Evolutionary conservation across 1,140 invertebrate species (phyloP).

Genomic region (Meloidogyne exigua): DNA sequence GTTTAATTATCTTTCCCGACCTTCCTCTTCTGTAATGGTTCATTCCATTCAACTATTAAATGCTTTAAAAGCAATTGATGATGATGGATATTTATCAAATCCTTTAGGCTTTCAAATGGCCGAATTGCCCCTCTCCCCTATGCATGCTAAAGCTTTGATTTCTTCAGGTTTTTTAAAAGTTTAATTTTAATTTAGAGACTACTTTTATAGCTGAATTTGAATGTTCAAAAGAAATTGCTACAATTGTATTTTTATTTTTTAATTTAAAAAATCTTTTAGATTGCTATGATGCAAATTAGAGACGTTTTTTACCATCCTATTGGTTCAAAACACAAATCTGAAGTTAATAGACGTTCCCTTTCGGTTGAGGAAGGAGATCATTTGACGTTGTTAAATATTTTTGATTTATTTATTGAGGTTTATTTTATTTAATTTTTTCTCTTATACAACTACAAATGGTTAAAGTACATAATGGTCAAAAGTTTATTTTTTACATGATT

Average conservation of each 20-base stretch:
- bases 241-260: constrained; percentile 69
- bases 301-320: constrained; percentile 73
- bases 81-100: constrained; percentile 76
- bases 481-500: neutral
- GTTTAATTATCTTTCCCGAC: constrained; percentile 78
- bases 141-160: constrained; percentile 82
- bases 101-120: constrained; percentile 82
- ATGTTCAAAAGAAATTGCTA: constrained; percentile 83
- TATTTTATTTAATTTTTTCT: neutral
- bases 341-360: constrained; percentile 76
- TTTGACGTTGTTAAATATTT: constrained; percentile 27
- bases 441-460: no score
- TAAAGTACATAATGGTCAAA: no score
- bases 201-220: constrained; percentile 71
- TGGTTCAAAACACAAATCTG: constrained; percentile 54
- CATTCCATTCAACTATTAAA: constrained; percentile 78
- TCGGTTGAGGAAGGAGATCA: constrained; percentile 87
- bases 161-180: constrained; percentile 70
- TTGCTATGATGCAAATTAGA: constrained; percentile 85
- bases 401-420: constrained; percentile 22
- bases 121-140: constrained; percentile 84
- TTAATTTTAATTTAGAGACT: constrained; percentile 42
- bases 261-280: neutral
- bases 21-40: constrained; percentile 83
- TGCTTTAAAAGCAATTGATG: constrained; percentile 78